phyloP scores from a whole-genome alignment of 2,888 invertebrate species.

The Ethmia dodecea region DNA sequence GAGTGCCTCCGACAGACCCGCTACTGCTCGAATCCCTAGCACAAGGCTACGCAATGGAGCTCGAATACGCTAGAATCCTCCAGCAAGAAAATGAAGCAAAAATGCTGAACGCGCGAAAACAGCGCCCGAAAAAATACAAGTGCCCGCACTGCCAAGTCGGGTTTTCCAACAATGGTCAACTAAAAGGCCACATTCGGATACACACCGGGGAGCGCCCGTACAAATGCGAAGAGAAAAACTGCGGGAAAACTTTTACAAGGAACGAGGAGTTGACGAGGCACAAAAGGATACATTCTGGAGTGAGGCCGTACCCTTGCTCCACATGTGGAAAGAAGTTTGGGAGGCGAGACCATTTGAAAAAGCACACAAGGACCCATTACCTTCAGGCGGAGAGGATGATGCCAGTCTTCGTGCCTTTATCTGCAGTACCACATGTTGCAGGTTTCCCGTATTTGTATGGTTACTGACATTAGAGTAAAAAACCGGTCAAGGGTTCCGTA shows the following conservation, averaged over 20 bases:
- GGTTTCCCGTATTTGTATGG: constrained; percentile 76
- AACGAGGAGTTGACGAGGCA: constrained; percentile 96
- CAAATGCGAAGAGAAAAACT: constrained; percentile 89
- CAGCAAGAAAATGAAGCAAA: constrained; percentile 85
- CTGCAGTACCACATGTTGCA: constrained; percentile 68
- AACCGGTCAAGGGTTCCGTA: no score
- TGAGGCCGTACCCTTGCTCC: constrained; percentile 90
- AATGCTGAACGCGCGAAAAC: constrained; percentile 82
- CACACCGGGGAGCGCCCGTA: constrained; percentile 95
- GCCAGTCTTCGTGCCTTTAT: constrained; percentile 79
- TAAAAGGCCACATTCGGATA: constrained; percentile 93
- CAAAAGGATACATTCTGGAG: constrained; percentile 91
- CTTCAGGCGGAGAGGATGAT: constrained; percentile 79
- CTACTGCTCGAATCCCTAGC: constrained; percentile 68
- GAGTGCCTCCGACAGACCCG: constrained; percentile 65
- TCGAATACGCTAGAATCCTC: constrained; percentile 83
- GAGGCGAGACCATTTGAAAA: constrained; percentile 95
- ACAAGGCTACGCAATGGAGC: constrained; percentile 80
- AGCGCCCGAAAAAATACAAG: constrained; percentile 93
- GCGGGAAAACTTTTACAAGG: constrained; percentile 93
- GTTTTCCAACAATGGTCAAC: constrained; percentile 95
- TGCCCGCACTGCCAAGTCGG: constrained; percentile 94
- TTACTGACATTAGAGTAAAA: no score
- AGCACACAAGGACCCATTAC: constrained; percentile 92
- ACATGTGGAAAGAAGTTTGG: constrained; percentile 96